phyloP scores from a whole-genome alignment of 1,140 invertebrate species.

The Drosophila melanogaster region Release_6_plus_ISO1_MT NT_037436.4:18490501-18491000 shows the following conservation, averaged over 20 bases:
- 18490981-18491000: conserved; percentile 38
- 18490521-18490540: no score
- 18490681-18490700: no score
- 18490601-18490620: no score
- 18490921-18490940: conserved; percentile 59
- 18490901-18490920: conserved; percentile 67
- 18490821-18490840: background rate
- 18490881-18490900: conserved; percentile 14
- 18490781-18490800: conserved; percentile 47
- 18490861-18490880: background rate
- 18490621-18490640: no score
- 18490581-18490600: no score
- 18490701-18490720: background rate
- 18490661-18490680: no score
- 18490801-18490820: conserved; percentile 9
- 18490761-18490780: conserved; percentile 49
- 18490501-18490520: no score
- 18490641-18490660: no score
- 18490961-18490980: background rate
- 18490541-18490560: no score
- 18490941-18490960: conserved; percentile 15
- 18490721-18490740: background rate
- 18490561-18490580: no score
- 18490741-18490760: background rate
- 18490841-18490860: background rate